Conservation (phyloP, 2,113 vertebrate genomes). For the Numida meleagris region DNA sequence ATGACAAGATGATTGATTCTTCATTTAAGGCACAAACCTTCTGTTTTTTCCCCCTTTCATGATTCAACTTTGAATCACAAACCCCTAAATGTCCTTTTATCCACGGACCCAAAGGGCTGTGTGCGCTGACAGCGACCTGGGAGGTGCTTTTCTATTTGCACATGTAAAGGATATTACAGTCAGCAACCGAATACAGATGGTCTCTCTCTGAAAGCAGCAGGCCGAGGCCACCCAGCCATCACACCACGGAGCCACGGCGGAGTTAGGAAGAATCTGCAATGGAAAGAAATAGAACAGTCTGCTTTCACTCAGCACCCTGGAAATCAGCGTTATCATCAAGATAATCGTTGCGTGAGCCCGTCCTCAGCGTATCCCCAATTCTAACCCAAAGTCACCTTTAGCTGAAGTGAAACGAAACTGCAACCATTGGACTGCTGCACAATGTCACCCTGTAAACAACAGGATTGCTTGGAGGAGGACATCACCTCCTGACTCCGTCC, state of each 20-base stretch:
- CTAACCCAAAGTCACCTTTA: slow-evolving; percentile 9
- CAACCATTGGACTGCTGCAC: not conserved
- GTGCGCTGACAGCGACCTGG: not conserved
- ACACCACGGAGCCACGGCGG: not conserved
- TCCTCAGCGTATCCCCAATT: not conserved
- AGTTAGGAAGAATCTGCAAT: not conserved
- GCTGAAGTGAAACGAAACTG: not conserved
- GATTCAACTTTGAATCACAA: not conserved
- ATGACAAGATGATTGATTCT: not conserved
- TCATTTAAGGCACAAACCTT: not conserved
- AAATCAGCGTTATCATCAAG: not conserved
- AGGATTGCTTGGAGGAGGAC: not conserved
- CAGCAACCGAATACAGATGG: not conserved
- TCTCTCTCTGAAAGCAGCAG: not conserved
- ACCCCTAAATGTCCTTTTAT: slow-evolving; percentile 5
- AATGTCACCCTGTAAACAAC: slow-evolving; percentile 9
- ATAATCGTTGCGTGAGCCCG: not conserved
- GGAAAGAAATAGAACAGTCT: not conserved
- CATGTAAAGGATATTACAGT: not conserved
- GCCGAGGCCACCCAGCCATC: not conserved
- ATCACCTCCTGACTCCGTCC: not conserved
- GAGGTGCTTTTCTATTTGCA: not conserved
- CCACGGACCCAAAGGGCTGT: not conserved
- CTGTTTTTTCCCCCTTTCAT: not conserved
- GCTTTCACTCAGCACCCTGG: not conserved